phyloP scores from a whole-genome alignment of 2,888 invertebrate species.

The Anagyrus pseudococci region DNA sequence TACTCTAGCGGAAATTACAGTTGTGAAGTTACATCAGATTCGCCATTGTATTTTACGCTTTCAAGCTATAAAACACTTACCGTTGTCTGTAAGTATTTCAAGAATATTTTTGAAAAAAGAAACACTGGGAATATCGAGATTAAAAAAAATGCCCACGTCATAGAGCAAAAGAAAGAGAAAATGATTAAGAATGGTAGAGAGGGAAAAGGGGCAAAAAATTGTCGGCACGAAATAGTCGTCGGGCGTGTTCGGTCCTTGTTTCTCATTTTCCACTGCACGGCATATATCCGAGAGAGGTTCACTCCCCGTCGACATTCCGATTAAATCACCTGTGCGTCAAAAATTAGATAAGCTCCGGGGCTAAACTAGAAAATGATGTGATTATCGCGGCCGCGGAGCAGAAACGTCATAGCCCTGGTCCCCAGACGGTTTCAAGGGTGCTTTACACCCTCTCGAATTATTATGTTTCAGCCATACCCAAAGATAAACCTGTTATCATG shows the following conservation, averaged over 20 bases:
- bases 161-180: not conserved
- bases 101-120: not conserved
- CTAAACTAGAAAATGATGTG: slow-evolving; percentile 40
- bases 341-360: slow-evolving; percentile 30
- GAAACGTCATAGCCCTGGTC: slow-evolving; percentile 25
- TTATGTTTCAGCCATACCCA: slow-evolving; percentile 75
- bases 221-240: not conserved
- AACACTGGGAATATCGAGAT: not conserved
- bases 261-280: too few relatives aligned
- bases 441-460: slow-evolving; percentile 33
- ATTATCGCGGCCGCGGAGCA: slow-evolving; percentile 37
- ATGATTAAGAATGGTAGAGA: not conserved
- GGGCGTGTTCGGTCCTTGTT: slow-evolving; percentile 40
- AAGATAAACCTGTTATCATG: slow-evolving; percentile 70
- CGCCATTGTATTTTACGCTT: slow-evolving; percentile 74
- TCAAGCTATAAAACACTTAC: slow-evolving; percentile 71
- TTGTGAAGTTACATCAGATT: slow-evolving; percentile 81
- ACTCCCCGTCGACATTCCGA: too few relatives aligned
- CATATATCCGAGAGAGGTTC: too few relatives aligned
- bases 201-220: too few relatives aligned
- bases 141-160: not conserved
- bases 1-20: slow-evolving; percentile 78
- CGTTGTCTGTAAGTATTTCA: slow-evolving; percentile 74
- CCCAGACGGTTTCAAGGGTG: slow-evolving; percentile 29
- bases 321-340: too few relatives aligned